A percentile compares a stretch with the other conserved stretches of the same genome.
These are phyloP conservation scores for Bovichtus variegatus DNA, from an alignment of 2,797 vertebrate species.

Conservation along the genomic window DNA sequence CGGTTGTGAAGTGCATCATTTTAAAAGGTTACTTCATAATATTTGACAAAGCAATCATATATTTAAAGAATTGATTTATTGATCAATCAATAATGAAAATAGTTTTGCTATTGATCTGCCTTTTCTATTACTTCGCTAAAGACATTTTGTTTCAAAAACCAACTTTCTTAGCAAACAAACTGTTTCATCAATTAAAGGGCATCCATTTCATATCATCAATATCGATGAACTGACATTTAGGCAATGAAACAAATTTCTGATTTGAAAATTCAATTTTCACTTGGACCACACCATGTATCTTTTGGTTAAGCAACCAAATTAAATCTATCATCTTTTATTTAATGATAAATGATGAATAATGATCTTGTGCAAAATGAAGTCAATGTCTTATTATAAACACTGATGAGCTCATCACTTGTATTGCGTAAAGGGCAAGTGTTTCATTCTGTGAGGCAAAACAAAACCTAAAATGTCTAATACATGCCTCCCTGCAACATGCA, in stretches of 20 bases:
- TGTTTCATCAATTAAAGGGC: slow-evolving; percentile 3
- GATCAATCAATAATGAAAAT: background rate
- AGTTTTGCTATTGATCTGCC: slow-evolving; percentile 1
- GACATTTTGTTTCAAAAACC: background rate
- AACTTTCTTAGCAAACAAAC: background rate
- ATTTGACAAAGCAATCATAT: background rate
- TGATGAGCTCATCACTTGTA: background rate
- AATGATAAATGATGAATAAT: background rate
- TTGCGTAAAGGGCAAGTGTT: background rate
- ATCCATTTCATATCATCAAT: slow-evolving; percentile 9
- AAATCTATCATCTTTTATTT: slow-evolving; percentile 5
- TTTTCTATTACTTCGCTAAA: background rate
- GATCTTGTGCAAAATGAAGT: background rate
- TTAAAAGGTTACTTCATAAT: background rate
- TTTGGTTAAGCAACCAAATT: slow-evolving; percentile 4
- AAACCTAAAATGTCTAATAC: background rate
- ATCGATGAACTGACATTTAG: background rate
- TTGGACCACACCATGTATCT: background rate
- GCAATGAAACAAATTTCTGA: background rate
- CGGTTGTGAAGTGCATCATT: no score
- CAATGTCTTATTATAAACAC: background rate
- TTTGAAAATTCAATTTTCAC: background rate
- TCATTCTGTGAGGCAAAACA: background rate
- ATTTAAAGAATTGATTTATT: background rate
- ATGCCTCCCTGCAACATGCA: background rate